phyloP scores from a whole-genome alignment of 2,797 vertebrate species.

The Erithacus rubecula region DNA sequence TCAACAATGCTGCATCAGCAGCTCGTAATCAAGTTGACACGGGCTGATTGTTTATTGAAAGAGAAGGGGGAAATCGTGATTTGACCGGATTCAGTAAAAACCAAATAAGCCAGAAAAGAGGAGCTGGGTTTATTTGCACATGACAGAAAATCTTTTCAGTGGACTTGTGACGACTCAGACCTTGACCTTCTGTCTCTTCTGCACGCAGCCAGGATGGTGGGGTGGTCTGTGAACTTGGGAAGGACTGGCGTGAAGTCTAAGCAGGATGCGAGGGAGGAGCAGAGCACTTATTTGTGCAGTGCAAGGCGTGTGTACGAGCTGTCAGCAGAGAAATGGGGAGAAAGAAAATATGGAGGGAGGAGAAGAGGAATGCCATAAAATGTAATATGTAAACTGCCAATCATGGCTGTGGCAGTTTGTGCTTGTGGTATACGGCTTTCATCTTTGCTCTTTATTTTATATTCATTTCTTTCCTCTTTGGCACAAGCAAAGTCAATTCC shows the following conservation, averaged over 20 bases:
- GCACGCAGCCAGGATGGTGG: neutral
- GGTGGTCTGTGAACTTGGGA: neutral
- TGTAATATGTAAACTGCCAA: constrained; percentile 46
- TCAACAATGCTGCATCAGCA: constrained; percentile 38
- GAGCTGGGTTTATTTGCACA: neutral
- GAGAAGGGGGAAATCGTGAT: neutral
- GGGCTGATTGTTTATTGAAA: constrained; percentile 50
- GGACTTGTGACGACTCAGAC: neutral
- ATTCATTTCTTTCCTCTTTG: neutral
- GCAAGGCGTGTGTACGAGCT: neutral
- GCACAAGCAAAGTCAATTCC: neutral
- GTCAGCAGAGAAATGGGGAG: constrained; percentile 19
- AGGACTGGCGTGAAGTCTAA: neutral
- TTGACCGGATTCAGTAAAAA: constrained; percentile 29
- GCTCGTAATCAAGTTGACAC: constrained; percentile 48
- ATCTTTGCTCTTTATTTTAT: neutral
- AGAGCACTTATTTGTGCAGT: neutral
- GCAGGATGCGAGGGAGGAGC: constrained; percentile 27
- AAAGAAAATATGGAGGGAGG: neutral
- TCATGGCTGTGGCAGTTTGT: neutral
- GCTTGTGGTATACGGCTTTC: neutral
- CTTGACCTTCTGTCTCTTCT: neutral
- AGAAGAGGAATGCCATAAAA: neutral
- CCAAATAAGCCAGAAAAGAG: neutral
- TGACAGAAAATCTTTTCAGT: neutral